Evolutionary conservation across 2,888 invertebrate species (phyloP), one percentile per base, ranked within the genome.

Genomic region (Ormia ochracea): DNA sequence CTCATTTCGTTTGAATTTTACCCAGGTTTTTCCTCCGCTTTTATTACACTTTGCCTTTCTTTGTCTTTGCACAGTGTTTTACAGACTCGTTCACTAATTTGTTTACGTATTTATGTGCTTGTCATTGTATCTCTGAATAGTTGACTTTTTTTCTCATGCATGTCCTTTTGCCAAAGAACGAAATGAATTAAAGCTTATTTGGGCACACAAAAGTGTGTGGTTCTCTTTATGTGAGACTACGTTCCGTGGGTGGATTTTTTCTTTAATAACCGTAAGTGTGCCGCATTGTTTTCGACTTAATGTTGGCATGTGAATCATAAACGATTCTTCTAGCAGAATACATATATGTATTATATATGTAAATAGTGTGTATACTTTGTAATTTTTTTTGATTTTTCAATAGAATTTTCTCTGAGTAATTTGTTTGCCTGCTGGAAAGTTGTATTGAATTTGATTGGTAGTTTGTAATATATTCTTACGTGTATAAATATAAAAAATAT

Each of bases 21-120:
- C 58, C 61, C 73, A 48, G 73, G 54, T 48, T 78, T 78, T 78
- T 59, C 65, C 38, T 59, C 65, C 61, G 19, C 54, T 61, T 43
- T 61, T 14, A 10, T 21, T 23, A 52, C 6, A 17, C 31, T 17
- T 33, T 41, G 4, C 31, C 26, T 69, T 12, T 26, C 66, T 66
- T 65, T n/a, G 33, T 48, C 61, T 54, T 56, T 41, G 41, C 41
- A 41, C 17, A 14, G 48, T 52, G 28, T 41, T 33, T 48, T 7
- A 48, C 14, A 38, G 7, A 26, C 23, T 56, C 4, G 52, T 50
- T 52, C 21, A 23, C 52, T 66, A 68, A 43, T 31, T 68, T 45
- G 58, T 54, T 68, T 69, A 38, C 14, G 12, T 33, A 3, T 12
- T 17, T 36, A 26, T 52, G 14, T 50, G 50, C 33, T 70, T 45